Evolutionary conservation across 1,140 invertebrate genomes (phyloP).

Genomic region (Heliconius eleuchia): DNA sequence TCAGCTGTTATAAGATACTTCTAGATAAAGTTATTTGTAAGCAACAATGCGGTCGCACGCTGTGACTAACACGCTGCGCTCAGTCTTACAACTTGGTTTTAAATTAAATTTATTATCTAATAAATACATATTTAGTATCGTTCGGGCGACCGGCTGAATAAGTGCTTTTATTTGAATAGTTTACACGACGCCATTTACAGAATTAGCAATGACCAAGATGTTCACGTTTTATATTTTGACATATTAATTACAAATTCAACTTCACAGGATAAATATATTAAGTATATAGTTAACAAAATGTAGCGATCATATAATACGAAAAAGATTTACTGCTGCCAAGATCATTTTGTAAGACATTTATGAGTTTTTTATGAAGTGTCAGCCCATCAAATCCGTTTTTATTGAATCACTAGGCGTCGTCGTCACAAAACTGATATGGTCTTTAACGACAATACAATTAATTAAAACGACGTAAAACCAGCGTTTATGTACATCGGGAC

Average conservation of each 20-base stretch:
- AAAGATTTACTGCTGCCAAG: conserved; percentile 47
- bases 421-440: conserved; percentile 70
- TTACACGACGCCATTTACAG: conserved; percentile 44
- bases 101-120: conserved; percentile 68
- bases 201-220: conserved; percentile 48
- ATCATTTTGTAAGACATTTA: conserved; percentile 50
- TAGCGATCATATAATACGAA: background rate
- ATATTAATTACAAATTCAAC: background rate
- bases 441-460: conserved; percentile 77
- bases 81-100: conserved; percentile 59
- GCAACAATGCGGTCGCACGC: conserved; percentile 52
- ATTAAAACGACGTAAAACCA: conserved; percentile 81
- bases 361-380: conserved; percentile 67
- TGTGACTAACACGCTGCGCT: conserved; percentile 65
- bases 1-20: background rate
- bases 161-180: conserved; percentile 45
- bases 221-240: background rate
- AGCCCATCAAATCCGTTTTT: conserved; percentile 67
- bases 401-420: conserved; percentile 73
- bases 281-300: conserved; percentile 13
- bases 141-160: conserved; percentile 51
- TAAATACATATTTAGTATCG: conserved; percentile 64
- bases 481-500: conserved; percentile 78
- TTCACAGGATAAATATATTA: background rate
- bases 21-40: conserved; percentile 33